A percentile compares a stretch with the other conserved stretches of the same genome.
Evolutionary conservation across 1,140 invertebrate species (phyloP).

Genomic region (Drosophila bocki): DNA sequence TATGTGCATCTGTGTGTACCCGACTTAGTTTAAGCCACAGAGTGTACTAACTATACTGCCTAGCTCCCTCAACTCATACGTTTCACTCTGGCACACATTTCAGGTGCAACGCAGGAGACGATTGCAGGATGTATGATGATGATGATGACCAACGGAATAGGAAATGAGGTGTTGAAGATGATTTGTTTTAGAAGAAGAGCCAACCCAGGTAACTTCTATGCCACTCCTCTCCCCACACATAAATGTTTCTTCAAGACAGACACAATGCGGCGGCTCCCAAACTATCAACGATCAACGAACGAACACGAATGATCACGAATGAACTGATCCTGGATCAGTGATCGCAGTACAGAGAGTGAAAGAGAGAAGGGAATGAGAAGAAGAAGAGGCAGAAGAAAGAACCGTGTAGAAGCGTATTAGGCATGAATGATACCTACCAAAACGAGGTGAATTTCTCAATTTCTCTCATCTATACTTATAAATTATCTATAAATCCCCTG

Average conservation of each 20-base stretch:
- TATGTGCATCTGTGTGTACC: slow-evolving; percentile 11
- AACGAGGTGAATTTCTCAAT: slow-evolving; percentile 76
- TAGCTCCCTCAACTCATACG: slow-evolving; percentile 8
- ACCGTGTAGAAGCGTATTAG: slow-evolving; percentile 59
- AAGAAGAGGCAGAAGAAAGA: slow-evolving; percentile 25
- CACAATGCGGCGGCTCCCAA: slow-evolving; percentile 15
- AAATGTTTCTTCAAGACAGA: slow-evolving; percentile 80
- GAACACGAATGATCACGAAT: slow-evolving; percentile 13
- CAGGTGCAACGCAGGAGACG: slow-evolving; percentile 12
- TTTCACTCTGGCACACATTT: slow-evolving; percentile 20
- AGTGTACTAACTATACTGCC: not conserved
- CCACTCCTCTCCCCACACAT: slow-evolving; percentile 60
- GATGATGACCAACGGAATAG: not conserved
- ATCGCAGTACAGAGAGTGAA: slow-evolving; percentile 12
- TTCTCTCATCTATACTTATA: slow-evolving; percentile 55
- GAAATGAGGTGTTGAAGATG: not conserved
- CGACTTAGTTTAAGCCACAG: slow-evolving; percentile 12
- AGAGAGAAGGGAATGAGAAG: slow-evolving; percentile 8
- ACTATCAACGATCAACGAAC: slow-evolving; percentile 38
- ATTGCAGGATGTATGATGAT: not conserved
- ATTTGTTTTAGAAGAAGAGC: slow-evolving; percentile 36
- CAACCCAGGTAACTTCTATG: slow-evolving; percentile 79
- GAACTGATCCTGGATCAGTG: slow-evolving; percentile 1
- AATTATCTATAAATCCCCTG: slow-evolving; percentile 24
- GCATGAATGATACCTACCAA: slow-evolving; percentile 54